These are phyloP conservation scores for Gortyna flavago DNA, from an alignment of 2,888 invertebrate species.

Conservation along the genomic window DNA sequence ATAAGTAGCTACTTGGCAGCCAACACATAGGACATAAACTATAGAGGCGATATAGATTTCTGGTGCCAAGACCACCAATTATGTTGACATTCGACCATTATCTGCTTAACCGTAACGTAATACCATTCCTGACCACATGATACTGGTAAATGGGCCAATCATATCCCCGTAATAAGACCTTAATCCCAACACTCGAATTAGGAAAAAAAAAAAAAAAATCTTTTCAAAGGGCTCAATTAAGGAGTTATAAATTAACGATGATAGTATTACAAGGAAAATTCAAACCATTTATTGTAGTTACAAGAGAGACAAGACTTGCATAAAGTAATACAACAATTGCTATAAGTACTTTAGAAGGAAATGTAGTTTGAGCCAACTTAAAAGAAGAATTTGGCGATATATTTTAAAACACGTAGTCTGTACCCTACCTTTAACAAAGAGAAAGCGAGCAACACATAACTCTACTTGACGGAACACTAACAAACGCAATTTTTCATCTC, in stretches of 20 bases:
- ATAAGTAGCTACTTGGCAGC: slow-evolving; percentile 59
- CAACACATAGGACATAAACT: slow-evolving; percentile 41
- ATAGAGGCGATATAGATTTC: slow-evolving; percentile 51
- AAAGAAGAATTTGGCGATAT: slow-evolving; percentile 16
- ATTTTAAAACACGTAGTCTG: slow-evolving; percentile 19
- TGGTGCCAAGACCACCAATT: slow-evolving; percentile 55
- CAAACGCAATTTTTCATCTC: slow-evolving; percentile 75
- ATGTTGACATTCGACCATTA: slow-evolving; percentile 31
- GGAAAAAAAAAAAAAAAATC: neutral
- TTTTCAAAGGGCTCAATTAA: neutral
- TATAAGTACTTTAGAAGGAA: neutral
- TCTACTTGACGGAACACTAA: slow-evolving; percentile 68
- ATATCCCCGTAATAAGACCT: neutral
- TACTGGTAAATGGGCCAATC: neutral
- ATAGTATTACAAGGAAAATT: neutral
- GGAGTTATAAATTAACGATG: neutral
- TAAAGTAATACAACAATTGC: neutral
- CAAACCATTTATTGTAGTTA: neutral
- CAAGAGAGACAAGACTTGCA: neutral
- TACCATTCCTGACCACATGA: neutral
- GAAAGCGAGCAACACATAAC: slow-evolving; percentile 58
- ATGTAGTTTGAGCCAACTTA: neutral
- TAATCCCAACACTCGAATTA: neutral
- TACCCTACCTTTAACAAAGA: slow-evolving; percentile 10
- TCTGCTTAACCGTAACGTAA: slow-evolving; percentile 17